Conservation (phyloP, 2,113 vertebrate genomes). For the Vulpes lagopus region DNA sequence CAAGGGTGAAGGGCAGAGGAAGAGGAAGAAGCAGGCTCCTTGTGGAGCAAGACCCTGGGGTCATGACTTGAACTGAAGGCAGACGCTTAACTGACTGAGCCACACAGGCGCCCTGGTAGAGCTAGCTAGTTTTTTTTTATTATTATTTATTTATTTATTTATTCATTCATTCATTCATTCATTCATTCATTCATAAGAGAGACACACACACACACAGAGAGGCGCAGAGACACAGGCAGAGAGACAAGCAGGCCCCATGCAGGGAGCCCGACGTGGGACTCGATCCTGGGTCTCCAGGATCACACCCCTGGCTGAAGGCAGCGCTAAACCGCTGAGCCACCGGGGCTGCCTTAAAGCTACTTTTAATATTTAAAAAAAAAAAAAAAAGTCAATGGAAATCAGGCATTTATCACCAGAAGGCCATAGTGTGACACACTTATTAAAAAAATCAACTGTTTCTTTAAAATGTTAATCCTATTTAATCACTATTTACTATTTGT, state of each 20-base stretch:
- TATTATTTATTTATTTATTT: too few species aligned
- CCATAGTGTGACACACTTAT: not conserved
- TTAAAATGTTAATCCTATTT: conserved; percentile 43
- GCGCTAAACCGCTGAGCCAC: too few species aligned
- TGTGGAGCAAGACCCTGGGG: not conserved
- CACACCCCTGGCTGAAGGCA: too few species aligned
- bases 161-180: too few species aligned
- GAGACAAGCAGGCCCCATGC: too few species aligned
- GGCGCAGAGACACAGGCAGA: too few species aligned
- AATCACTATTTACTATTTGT: conserved; percentile 43
- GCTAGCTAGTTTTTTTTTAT: not conserved
- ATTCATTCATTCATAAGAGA: too few species aligned
- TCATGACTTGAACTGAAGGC: not conserved
- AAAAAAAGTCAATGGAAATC: not conserved
- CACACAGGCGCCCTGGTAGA: not conserved
- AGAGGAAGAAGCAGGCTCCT: not conserved
- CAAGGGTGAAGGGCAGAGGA: not conserved
- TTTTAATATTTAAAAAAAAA: conserved; percentile 21
- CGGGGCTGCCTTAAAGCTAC: not conserved
- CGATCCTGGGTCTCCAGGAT: too few species aligned
- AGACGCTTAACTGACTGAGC: not conserved
- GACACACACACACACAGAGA: too few species aligned
- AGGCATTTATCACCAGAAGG: conserved; percentile 12
- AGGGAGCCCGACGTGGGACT: too few species aligned
- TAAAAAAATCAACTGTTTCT: conserved; percentile 34